Evolutionary conservation across 2,888 invertebrate genomes (phyloP), one percentile per base, ranked within the genome.

Genomic region (Cataglyphis cursor): DNA sequence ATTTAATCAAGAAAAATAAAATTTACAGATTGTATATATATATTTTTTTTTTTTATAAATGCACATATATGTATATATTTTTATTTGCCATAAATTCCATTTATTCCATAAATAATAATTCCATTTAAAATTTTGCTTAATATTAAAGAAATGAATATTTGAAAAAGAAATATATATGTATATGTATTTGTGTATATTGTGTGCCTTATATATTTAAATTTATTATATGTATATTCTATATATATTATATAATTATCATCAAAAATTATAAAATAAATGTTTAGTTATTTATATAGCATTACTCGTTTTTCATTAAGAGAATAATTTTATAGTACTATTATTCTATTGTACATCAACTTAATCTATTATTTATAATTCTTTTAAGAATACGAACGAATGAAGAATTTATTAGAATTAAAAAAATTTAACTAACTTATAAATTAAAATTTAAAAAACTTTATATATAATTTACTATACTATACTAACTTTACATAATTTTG

Each of bases 221-320:
- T 68, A 54, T 66, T 31, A 8, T 35, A 38, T 35, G 12, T 31
- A 31, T 21, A n/a, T n/a, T n/a, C n/a, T 51, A 12, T 24, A 72
- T 31, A 4, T 62, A 21, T 48, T 48, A 35, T 64, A 21, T 72
- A 15, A 72, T 57, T 57, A 21, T 64, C 4, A 15, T 38, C 0
- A 1, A 51, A 75, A 35, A 51, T 51, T 64, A 9, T 64, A 10
- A 12, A 64, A 75, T 48, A 66, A 62, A 51, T 31, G n/a, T 4
- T n/a, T 62, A 18, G 4, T 3, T 44, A 15, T 44, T 0, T 44
- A 44, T 31, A 64, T 31, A 35, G 1, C 31, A 12, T 31, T 64
- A 18, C 9, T 35, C 15, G 5, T 15, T 6, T 31, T 24, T 59
- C 24, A 8, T 70, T 35, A 57, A 57, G 6, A 57, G 6, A 57